phyloP scores from a whole-genome alignment of 2,113 vertebrate genomes.

The Clarias macrocephalus region DNA sequence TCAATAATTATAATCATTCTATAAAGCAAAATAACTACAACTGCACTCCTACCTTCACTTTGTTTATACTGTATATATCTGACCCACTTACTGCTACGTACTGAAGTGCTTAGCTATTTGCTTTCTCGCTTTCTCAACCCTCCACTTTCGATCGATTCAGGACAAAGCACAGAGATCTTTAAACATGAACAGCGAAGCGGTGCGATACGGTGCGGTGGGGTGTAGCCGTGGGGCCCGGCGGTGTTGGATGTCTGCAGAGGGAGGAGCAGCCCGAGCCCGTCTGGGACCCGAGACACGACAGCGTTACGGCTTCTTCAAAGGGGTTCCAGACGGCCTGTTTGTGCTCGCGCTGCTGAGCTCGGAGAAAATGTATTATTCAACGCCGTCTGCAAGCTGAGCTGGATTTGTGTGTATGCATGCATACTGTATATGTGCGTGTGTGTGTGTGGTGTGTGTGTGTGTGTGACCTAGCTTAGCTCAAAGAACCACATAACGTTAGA shows the following conservation, averaged over 20 bases:
- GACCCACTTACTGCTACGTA: not conserved
- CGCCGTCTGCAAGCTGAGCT: constrained; percentile 32
- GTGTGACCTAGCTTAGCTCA: constrained; percentile 11
- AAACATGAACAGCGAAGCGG: not conserved
- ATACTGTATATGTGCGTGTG: not conserved
- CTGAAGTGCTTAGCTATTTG: not conserved
- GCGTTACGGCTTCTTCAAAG: not conserved
- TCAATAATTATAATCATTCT: not conserved
- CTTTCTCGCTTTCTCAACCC: not conserved
- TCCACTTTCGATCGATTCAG: not conserved
- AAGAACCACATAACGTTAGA: constrained; percentile 17
- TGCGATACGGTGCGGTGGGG: too few relatives aligned
- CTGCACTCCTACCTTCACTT: too few relatives aligned
- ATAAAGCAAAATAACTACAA: not conserved
- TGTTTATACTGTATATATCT: not conserved
- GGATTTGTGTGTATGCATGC: not conserved
- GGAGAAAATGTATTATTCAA: constrained; percentile 53
- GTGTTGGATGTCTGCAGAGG: not conserved
- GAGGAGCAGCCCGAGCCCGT: constrained; percentile 2
- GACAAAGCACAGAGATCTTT: not conserved
- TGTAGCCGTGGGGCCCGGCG: not conserved
- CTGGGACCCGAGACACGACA: not conserved
- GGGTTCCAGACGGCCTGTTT: constrained; percentile 20
- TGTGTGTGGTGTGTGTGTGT: not conserved
- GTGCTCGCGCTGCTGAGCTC: constrained; percentile 16